These are phyloP conservation scores for Ernsta delagoae DNA, from an alignment of 2,888 invertebrate genomes.

Conservation along the genomic window DNA sequence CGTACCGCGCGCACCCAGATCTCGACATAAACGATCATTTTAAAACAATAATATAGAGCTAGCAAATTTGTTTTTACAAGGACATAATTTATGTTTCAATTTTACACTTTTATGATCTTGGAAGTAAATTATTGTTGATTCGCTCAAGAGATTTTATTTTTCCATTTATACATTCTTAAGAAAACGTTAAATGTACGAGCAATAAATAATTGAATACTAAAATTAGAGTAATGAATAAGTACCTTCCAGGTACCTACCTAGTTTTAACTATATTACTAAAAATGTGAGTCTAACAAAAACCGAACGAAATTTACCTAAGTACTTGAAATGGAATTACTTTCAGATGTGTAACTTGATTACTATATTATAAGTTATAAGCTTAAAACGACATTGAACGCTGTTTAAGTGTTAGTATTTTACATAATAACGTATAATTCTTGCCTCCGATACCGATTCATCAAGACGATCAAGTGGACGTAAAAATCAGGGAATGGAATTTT, in stretches of 20 bases:
- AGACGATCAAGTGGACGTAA: slow-evolving; percentile 9
- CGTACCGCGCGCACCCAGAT: slow-evolving; percentile 48
- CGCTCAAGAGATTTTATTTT: too few relatives aligned
- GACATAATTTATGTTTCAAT: not conserved
- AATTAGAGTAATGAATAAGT: too few relatives aligned
- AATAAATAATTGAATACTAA: too few relatives aligned
- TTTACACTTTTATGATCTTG: too few relatives aligned
- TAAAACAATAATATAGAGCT: slow-evolving; percentile 43
- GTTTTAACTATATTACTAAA: not conserved
- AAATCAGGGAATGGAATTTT: slow-evolving; percentile 27
- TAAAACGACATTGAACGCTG: not conserved
- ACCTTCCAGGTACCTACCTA: too few relatives aligned
- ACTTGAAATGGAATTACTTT: slow-evolving; percentile 12
- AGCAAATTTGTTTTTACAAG: not conserved
- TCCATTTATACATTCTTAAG: too few relatives aligned
- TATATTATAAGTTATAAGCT: not conserved
- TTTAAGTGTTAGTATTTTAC: slow-evolving; percentile 16
- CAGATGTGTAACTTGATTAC: too few relatives aligned
- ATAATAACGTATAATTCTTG: slow-evolving; percentile 14
- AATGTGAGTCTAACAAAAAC: too few relatives aligned
- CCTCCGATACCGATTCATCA: not conserved
- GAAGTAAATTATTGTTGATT: too few relatives aligned
- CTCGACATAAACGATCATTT: slow-evolving; percentile 48
- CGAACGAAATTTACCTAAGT: slow-evolving; percentile 10
- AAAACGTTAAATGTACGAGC: too few relatives aligned